Evolutionary conservation across 2,888 invertebrate genomes (phyloP).

Genomic region (Diadegma fenestrale): DNA sequence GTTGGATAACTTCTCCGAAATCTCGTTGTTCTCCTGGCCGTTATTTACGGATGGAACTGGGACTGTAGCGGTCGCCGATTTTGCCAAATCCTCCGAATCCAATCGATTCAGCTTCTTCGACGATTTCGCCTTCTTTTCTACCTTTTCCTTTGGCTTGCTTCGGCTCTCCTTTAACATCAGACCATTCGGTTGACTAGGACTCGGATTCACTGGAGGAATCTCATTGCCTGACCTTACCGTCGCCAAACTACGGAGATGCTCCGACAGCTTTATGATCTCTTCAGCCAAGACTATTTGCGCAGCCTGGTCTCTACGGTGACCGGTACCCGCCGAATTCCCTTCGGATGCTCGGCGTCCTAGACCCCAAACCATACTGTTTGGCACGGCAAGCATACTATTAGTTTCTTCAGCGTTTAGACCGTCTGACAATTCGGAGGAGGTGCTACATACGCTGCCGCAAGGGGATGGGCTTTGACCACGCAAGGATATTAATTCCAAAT

Average conservation of each 20-base stretch:
- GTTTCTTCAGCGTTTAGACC: conserved; percentile 49
- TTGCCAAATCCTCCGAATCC: neutral
- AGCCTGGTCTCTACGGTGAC: conserved; percentile 75
- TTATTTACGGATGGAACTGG: neutral
- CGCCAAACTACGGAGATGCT: conserved; percentile 87
- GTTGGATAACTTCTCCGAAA: conserved; percentile 80
- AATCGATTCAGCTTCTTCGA: conserved; percentile 36
- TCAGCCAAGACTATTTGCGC: conserved; percentile 88
- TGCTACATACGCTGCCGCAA: conserved; percentile 90
- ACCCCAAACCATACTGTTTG: conserved; percentile 77
- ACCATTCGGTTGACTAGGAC: neutral
- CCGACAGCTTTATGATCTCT: conserved; percentile 93
- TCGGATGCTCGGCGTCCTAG: conserved; percentile 93
- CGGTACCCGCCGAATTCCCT: conserved; percentile 87
- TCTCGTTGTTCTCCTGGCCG: conserved; percentile 78
- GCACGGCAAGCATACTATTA: conserved; percentile 60
- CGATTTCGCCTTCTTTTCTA: neutral
- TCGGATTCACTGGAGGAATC: neutral
- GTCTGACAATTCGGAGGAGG: conserved; percentile 78
- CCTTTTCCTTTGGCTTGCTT: neutral
- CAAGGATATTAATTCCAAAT: conserved; percentile 81
- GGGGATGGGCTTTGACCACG: conserved; percentile 93
- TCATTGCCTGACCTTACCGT: conserved; percentile 53
- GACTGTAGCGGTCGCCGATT: neutral
- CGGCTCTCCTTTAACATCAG: neutral